Percentiles rank a stretch among this genome's conserved stretches.
phyloP scores from a whole-genome alignment of 2,888 invertebrate species.

The Temnothorax rugatulus region DNA sequence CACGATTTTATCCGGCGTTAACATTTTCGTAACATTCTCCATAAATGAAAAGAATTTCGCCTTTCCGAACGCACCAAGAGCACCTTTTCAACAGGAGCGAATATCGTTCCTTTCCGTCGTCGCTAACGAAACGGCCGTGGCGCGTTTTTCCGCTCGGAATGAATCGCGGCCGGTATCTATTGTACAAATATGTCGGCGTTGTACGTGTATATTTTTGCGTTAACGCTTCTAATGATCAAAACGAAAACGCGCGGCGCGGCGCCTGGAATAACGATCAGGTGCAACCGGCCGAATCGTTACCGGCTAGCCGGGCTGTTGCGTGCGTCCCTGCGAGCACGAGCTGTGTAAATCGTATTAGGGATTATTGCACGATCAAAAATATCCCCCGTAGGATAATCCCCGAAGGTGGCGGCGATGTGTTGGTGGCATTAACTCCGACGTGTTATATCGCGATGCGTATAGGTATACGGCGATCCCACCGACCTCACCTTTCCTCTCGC shows the following conservation, averaged over 20 bases:
- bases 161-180: conserved; percentile 13
- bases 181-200: background rate
- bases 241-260: conserved; percentile 20
- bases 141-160: background rate
- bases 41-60: background rate
- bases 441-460: conserved; percentile 67
- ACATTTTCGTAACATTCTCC: conserved; percentile 16
- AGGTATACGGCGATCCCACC: conserved; percentile 72
- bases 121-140: background rate
- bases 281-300: conserved; percentile 69
- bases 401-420: conserved; percentile 80
- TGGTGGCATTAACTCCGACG: conserved; percentile 82
- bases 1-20: background rate
- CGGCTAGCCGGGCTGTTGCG: conserved; percentile 70
- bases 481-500: conserved; percentile 65
- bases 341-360: conserved; percentile 86
- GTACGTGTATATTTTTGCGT: conserved; percentile 23
- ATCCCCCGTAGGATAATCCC: conserved; percentile 85
- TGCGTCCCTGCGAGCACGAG: conserved; percentile 80
- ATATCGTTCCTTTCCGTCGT: background rate
- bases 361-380: conserved; percentile 86
- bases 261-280: conserved; percentile 62
- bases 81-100: background rate
- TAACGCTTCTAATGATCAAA: conserved; percentile 48
- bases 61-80: background rate